phyloP scores from a whole-genome alignment of 2,113 vertebrate species.

The Amblyopsis rosae region DNA sequence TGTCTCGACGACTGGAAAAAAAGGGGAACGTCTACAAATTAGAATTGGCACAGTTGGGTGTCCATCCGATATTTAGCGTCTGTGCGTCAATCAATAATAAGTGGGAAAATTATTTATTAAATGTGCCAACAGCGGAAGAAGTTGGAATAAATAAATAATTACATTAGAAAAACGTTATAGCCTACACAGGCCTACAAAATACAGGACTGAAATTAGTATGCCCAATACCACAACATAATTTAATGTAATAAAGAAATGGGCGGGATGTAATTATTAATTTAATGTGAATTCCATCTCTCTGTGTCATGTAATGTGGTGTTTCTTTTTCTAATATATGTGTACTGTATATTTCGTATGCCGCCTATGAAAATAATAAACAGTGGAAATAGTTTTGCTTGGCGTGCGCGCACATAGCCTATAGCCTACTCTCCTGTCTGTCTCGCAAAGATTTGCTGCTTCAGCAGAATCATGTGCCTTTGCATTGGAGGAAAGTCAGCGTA shows the following conservation, averaged over 20 bases:
- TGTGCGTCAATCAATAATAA: slow-evolving; percentile 18
- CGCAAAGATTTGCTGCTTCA: slow-evolving; percentile 71
- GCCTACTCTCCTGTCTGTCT: slow-evolving; percentile 42
- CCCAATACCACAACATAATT: background rate
- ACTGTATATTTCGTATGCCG: too few relatives aligned
- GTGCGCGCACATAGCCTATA: background rate
- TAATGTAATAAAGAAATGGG: background rate
- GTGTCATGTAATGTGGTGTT: slow-evolving; percentile 74
- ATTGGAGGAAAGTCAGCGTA: slow-evolving; percentile 64
- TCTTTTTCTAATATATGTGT: too few relatives aligned
- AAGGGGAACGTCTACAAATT: slow-evolving; percentile 46
- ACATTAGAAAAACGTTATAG: background rate
- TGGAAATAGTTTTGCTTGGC: background rate
- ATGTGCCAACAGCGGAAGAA: background rate
- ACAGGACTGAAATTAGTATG: background rate
- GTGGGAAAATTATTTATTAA: background rate
- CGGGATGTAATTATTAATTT: slow-evolving; percentile 25
- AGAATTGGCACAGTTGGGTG: slow-evolving; percentile 41
- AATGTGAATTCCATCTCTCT: slow-evolving; percentile 80
- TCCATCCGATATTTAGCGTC: slow-evolving; percentile 40
- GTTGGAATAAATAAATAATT: background rate
- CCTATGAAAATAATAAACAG: background rate
- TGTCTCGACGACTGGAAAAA: slow-evolving; percentile 36
- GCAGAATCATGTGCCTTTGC: slow-evolving; percentile 70
- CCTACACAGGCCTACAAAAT: background rate